Base-by-base conservation (phyloP, 2,113 vertebrate genomes). In the Danio rerio region DNA sequence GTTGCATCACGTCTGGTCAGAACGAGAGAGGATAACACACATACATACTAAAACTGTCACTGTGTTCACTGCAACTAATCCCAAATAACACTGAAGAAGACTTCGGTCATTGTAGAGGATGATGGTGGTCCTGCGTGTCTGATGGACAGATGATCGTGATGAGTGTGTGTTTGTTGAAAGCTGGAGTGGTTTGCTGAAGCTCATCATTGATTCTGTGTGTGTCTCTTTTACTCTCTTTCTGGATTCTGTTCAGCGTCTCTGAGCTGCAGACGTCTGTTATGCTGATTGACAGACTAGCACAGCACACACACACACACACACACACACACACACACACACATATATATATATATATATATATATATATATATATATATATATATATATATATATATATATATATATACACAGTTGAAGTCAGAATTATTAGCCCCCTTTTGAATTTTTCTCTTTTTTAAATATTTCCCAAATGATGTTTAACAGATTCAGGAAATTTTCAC, bases 211-310 rank as follows among this genome's bases (percentile, higher is more conserved):
- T 80, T 63, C 6, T 21, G 40, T 59, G 12, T 16, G 0, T 3
- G 58, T 53, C 15, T 49, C 68, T 9, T 5, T 9, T 7, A 43
- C 42, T 47, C 66, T 81, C 68, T 52, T 43, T 59, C 20, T 45
- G 5, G 16, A 65, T 16, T 52, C 71, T 15, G 18, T 43, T 79
- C 68, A 70, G 49, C 40, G 61, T 47, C 45, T 53, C 42, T 13
- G 15, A 78, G 72, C 50, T 45, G 18, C 12, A 65, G 6, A n/a
- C 69, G 65, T 8, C 40, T 59, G 74, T 21, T 53, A 50, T 78
- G 13, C 16, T 78, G 84, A 82, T 79, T 82, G 74, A 82, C 80
- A 61, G 68, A 15, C 21, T 6, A 52, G 15, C 52, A 56, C 59
- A 52, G 8, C 42, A 18, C 66, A 12, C 5, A 62, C n/a, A 31